Percentiles rank a stretch among this genome's conserved stretches.
Conservation (phyloP, 2,888 invertebrate species). For the Dromius quadrimaculatus region DNA sequence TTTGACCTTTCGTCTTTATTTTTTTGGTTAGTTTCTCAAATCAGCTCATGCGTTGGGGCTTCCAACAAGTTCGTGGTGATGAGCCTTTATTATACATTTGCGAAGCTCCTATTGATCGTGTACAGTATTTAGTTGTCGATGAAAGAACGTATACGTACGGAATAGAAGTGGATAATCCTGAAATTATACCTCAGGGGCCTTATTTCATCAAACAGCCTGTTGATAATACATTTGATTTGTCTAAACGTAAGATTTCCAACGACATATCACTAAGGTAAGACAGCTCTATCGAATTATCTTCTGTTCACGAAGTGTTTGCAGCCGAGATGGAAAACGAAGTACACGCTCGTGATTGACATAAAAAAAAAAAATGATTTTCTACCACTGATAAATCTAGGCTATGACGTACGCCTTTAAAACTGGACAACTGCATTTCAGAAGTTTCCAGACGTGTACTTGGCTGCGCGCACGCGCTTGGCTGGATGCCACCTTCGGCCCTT, state of each 20-base stretch:
- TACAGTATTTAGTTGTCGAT: conserved; percentile 79
- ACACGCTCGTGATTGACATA: no score
- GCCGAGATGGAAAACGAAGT: no score
- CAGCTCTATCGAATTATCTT: neutral
- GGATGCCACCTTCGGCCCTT: no score
- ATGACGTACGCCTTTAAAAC: no score
- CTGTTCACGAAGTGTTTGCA: no score
- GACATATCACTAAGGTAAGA: conserved; percentile 77
- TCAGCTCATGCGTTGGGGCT: conserved; percentile 83
- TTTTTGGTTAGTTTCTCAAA: conserved; percentile 74
- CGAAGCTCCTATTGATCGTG: conserved; percentile 82
- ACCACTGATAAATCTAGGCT: no score
- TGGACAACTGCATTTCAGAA: no score
- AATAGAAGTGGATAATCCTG: conserved; percentile 82
- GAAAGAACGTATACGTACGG: conserved; percentile 89
- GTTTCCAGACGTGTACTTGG: no score
- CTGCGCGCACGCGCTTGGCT: no score
- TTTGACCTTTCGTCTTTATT: conserved; percentile 12
- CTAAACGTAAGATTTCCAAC: conserved; percentile 76
- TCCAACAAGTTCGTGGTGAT: conserved; percentile 82
- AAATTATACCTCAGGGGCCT: conserved; percentile 88
- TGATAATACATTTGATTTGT: conserved; percentile 86
- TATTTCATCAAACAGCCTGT: conserved; percentile 88
- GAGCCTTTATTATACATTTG: conserved; percentile 87
- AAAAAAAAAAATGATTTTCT: no score